A percentile compares a stretch with the other conserved stretches of the same genome.
Evolutionary conservation across 2,797 vertebrate genomes (phyloP).

Genomic region (Pseudocheirus occidentalis): DNA sequence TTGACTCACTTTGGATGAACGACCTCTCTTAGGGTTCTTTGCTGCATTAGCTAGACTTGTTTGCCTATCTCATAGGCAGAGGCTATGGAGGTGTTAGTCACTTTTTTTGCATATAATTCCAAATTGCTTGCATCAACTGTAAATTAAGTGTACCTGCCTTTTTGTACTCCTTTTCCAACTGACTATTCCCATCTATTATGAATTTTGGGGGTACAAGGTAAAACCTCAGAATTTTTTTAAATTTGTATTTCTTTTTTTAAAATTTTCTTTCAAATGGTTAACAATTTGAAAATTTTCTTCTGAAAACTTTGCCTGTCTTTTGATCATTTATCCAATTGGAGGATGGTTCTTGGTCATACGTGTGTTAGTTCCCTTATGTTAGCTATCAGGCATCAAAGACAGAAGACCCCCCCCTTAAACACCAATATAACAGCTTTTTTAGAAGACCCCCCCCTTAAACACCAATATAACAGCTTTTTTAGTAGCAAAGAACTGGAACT

Average conservation of each 20-base stretch:
- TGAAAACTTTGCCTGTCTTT: neutral
- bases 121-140: neutral
- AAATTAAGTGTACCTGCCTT: neutral
- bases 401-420: neutral
- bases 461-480: neutral
- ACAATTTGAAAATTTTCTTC: neutral
- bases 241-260: neutral
- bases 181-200: neutral
- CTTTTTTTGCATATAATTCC: neutral
- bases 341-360: neutral
- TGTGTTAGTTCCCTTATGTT: neutral
- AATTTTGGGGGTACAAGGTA: neutral
- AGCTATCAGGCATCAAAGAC: neutral
- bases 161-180: neutral
- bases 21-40: neutral
- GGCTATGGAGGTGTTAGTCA: neutral
- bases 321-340: neutral
- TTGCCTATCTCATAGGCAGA: neutral
- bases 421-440: neutral
- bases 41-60: neutral
- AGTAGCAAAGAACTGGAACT: neutral
- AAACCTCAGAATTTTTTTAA: neutral
- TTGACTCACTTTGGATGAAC: neutral
- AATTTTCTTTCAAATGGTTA: neutral
- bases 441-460: neutral